phyloP scores from a whole-genome alignment of 2,888 invertebrate genomes.

The Drymonia ruficornis region DNA sequence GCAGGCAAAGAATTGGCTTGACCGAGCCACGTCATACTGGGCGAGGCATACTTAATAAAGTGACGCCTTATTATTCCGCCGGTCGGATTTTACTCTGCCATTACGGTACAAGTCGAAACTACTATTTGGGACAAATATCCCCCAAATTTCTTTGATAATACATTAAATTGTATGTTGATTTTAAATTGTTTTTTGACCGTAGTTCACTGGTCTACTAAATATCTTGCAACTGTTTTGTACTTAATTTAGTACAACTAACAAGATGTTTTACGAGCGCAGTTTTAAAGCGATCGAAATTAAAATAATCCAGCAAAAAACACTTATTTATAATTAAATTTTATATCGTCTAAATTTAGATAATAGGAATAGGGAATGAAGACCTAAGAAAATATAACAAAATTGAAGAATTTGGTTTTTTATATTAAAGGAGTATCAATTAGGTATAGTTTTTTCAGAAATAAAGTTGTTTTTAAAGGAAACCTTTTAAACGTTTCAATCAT shows the following conservation, averaged over 20 bases:
- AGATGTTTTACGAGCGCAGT: neutral
- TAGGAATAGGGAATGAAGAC: neutral
- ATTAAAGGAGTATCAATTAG: too few species aligned
- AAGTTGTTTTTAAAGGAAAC: too few species aligned
- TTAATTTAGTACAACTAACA: neutral
- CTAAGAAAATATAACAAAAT: too few species aligned
- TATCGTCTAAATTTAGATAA: neutral
- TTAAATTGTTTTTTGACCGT: neutral
- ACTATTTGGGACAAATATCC: neutral
- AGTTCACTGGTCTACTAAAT: neutral
- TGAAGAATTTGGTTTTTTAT: too few species aligned
- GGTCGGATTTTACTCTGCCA: neutral
- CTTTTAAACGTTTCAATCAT: too few species aligned
- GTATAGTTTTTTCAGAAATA: too few species aligned
- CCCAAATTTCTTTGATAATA: neutral
- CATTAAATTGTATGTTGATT: neutral
- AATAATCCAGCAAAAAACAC: neutral
- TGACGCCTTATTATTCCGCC: neutral
- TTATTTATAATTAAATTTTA: neutral
- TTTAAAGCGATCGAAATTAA: neutral
- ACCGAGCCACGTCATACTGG: too few species aligned
- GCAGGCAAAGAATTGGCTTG: too few species aligned
- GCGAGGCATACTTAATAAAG: neutral
- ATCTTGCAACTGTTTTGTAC: too few species aligned
- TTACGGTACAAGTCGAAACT: neutral